These are phyloP conservation scores for Conger conger DNA, from an alignment of 2,113 vertebrate genomes.

Conservation along the genomic window DNA sequence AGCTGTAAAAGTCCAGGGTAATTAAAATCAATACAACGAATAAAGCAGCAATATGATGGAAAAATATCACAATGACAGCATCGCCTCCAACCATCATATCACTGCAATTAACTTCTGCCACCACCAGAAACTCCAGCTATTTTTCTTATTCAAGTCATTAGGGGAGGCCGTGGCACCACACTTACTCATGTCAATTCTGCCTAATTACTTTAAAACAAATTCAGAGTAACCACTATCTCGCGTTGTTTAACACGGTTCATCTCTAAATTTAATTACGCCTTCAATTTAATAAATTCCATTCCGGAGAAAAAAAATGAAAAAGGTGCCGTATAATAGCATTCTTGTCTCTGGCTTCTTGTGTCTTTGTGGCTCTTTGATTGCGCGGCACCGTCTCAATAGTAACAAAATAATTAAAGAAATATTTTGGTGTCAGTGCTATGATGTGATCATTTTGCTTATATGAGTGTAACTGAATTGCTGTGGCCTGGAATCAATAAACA, in stretches of 20 bases:
- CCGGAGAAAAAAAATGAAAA: conserved; percentile 56
- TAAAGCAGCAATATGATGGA: conserved; percentile 43
- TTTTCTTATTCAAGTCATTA: conserved; percentile 79
- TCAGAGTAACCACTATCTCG: conserved; percentile 70
- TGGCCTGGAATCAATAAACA: too few species aligned
- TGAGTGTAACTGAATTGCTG: too few species aligned
- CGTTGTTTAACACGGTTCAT: conserved; percentile 71
- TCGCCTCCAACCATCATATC: conserved; percentile 61
- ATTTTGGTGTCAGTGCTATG: neutral
- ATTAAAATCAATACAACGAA: conserved; percentile 16
- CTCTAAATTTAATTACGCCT: conserved; percentile 74
- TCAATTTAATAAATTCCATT: conserved; percentile 76
- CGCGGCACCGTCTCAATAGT: neutral
- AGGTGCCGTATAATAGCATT: conserved; percentile 61
- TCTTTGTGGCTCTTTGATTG: conserved; percentile 27
- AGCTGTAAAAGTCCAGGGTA: neutral
- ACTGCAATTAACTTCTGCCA: conserved; percentile 76
- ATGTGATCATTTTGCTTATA: too few species aligned
- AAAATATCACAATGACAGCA: conserved; percentile 63
- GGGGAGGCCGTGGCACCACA: conserved; percentile 65
- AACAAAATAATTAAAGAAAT: neutral
- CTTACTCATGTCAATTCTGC: conserved; percentile 74
- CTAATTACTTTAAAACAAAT: conserved; percentile 78
- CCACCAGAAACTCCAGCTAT: conserved; percentile 66
- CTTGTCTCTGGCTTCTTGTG: conserved; percentile 14